phyloP scores from a whole-genome alignment of 2,888 invertebrate species.

The Tiliacea aurago region DNA sequence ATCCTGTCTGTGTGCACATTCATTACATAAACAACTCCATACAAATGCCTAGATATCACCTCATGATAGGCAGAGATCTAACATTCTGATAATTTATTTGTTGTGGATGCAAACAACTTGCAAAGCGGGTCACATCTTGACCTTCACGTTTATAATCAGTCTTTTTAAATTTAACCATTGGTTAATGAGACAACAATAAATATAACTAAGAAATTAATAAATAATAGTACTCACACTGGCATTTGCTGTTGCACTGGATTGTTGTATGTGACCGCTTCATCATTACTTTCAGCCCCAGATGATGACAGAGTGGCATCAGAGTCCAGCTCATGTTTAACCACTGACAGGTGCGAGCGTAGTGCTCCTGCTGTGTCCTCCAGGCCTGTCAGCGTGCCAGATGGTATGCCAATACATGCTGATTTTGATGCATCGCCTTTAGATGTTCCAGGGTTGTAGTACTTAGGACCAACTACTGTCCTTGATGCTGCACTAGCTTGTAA shows the following conservation, averaged over 20 bases:
- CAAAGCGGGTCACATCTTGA: conserved; percentile 25
- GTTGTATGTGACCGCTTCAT: conserved; percentile 95
- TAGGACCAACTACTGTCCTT: conserved; percentile 80
- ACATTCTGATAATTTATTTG: conserved; percentile 13
- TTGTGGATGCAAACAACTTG: conserved; percentile 21
- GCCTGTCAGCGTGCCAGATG: conserved; percentile 93
- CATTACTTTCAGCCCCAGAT: conserved; percentile 98
- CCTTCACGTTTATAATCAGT: conserved; percentile 9
- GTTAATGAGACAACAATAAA: not conserved
- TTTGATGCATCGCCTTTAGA: conserved; percentile 95
- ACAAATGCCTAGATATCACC: not conserved
- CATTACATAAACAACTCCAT: conserved; percentile 29
- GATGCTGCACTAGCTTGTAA: conserved; percentile 86
- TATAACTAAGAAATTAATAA: not conserved
- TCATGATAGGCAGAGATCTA: conserved; percentile 1
- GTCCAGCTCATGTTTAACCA: conserved; percentile 95
- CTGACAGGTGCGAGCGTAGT: conserved; percentile 93
- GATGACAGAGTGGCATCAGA: conserved; percentile 98
- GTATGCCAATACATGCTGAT: conserved; percentile 89
- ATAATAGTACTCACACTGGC: conserved; percentile 93
- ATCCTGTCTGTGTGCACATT: conserved; percentile 51
- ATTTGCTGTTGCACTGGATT: conserved; percentile 94
- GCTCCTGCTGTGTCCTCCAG: conserved; percentile 94
- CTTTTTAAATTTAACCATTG: no score
- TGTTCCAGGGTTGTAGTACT: conserved; percentile 88